phyloP scores from a whole-genome alignment of 1,140 invertebrate genomes.

The Uloborus diversus region DNA sequence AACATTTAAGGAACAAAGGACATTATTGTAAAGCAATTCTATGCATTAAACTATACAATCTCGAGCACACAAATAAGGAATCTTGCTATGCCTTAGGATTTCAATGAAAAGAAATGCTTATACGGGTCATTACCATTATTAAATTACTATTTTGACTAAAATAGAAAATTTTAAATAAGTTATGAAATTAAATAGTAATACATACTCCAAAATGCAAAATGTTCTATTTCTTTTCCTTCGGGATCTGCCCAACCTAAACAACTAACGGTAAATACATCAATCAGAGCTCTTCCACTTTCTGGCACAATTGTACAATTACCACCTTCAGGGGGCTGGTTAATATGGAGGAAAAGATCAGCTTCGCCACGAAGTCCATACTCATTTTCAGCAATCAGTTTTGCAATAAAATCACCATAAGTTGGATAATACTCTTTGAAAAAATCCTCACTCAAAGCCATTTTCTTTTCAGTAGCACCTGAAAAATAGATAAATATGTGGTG shows the following conservation, averaged over 20 bases:
- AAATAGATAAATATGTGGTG: background rate
- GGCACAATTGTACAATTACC: conserved; percentile 60
- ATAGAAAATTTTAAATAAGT: too few species aligned
- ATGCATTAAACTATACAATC: too few species aligned
- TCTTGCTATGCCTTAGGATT: too few species aligned
- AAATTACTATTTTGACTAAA: too few species aligned
- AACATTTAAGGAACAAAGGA: too few species aligned
- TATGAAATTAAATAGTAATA: background rate
- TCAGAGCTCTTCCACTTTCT: conserved; percentile 58
- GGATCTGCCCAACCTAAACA: conserved; percentile 63
- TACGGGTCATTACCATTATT: too few species aligned
- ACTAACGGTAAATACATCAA: conserved; percentile 60
- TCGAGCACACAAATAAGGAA: too few species aligned
- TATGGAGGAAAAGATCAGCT: conserved; percentile 62
- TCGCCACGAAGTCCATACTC: conserved; percentile 59
- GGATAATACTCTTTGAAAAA: conserved; percentile 62
- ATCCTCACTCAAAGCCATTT: conserved; percentile 61
- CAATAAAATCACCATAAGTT: conserved; percentile 61
- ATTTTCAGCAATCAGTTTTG: conserved; percentile 60
- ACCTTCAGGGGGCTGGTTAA: conserved; percentile 62
- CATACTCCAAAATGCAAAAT: conserved; percentile 62
- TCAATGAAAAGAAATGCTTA: too few species aligned
- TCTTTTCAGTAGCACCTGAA: conserved; percentile 59
- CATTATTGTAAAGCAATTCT: too few species aligned
- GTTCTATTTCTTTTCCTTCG: conserved; percentile 60